A percentile compares a stretch with the other conserved stretches of the same genome.
Conservation (phyloP, 2,113 vertebrate genomes). For the Falcunculus frontatus region DNA sequence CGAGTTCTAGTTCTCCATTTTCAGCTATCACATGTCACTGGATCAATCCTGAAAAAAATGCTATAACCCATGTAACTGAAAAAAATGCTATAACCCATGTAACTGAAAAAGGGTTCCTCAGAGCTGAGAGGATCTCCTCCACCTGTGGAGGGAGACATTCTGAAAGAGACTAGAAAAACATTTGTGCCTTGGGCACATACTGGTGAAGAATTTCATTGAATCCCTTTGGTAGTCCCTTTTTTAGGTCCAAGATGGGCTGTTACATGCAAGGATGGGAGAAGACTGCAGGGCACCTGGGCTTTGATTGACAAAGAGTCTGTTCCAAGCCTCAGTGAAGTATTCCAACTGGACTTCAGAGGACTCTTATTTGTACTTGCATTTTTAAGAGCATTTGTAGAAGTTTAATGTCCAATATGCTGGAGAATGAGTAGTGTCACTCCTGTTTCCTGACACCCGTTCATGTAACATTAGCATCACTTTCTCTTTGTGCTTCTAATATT, state of each 20-base stretch:
- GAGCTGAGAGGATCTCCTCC: background rate
- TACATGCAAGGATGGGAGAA: background rate
- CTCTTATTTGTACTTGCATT: background rate
- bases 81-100: background rate
- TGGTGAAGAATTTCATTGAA: background rate
- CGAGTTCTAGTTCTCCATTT: background rate
- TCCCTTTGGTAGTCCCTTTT: background rate
- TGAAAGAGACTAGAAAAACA: background rate
- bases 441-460: background rate
- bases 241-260: background rate
- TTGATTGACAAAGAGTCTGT: background rate
- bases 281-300: background rate
- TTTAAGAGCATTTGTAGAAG: background rate
- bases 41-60: background rate
- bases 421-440: background rate
- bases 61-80: background rate
- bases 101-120: background rate
- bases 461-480: background rate
- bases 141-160: background rate
- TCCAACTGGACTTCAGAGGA: background rate
- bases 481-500: background rate
- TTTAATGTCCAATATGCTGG: background rate
- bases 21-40: accelerated
- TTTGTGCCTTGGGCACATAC: background rate
- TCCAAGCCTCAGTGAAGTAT: background rate